Evolutionary conservation across 2,797 vertebrate genomes (phyloP).

Genomic region (Ammospiza maritima): DNA sequence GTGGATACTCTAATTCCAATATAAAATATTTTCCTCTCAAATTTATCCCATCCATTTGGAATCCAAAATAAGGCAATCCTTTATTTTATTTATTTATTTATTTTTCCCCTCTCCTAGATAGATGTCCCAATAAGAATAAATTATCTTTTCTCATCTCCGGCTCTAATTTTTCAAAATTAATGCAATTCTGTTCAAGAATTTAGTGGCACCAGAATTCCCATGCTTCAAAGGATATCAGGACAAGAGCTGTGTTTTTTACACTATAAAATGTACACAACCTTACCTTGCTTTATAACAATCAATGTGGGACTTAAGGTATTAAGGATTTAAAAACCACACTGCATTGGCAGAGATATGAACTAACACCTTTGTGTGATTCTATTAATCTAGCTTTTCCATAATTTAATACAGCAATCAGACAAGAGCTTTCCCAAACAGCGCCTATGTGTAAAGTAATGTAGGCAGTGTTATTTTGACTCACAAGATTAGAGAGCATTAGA

Average conservation of each 20-base stretch:
- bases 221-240: not conserved
- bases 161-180: not conserved
- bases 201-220: not conserved
- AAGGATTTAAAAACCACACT: not conserved
- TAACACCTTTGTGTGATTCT: not conserved
- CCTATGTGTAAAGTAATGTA: not conserved
- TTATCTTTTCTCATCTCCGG: not conserved
- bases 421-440: not conserved
- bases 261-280: not conserved
- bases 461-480: not conserved
- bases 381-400: not conserved
- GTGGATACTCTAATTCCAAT: not conserved
- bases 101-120: rapidly evolving
- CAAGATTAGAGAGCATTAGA: conserved; percentile 26
- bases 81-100: not conserved
- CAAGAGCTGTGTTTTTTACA: not conserved
- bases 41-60: not conserved
- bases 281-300: not conserved
- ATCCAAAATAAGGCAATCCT: not conserved
- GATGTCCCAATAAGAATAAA: not conserved
- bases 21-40: not conserved
- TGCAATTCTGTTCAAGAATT: not conserved
- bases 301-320: not conserved
- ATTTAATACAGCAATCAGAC: not conserved
- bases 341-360: not conserved